Conservation (phyloP, 1,140 invertebrate genomes). For the Uloborus diversus region DNA sequence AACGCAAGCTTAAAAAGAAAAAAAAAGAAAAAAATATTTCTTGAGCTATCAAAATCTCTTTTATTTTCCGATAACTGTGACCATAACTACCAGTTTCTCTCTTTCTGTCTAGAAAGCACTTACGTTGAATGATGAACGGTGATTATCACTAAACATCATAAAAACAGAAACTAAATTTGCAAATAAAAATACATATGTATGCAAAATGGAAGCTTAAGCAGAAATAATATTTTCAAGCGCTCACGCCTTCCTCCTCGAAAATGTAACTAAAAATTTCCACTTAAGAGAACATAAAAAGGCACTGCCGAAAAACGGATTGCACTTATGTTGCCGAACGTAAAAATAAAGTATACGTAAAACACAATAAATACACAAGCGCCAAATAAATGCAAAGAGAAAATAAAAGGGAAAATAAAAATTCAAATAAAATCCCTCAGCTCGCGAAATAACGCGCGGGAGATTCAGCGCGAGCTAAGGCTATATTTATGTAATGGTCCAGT, state of each 20-base stretch:
- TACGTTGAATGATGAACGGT: conserved; percentile 33
- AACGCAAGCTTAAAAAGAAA: too few relatives aligned
- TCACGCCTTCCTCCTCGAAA: neutral
- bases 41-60: too few relatives aligned
- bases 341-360: conserved; percentile 17
- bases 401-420: conserved; percentile 34
- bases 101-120: conserved; percentile 14
- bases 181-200: conserved; percentile 10
- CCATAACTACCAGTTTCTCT: too few relatives aligned
- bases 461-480: conserved; percentile 38
- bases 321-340: neutral
- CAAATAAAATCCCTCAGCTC: conserved; percentile 39
- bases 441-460: conserved; percentile 13
- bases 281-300: conserved; percentile 47
- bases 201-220: neutral
- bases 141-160: conserved; percentile 49
- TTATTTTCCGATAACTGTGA: too few relatives aligned
- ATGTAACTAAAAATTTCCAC: conserved; percentile 26
- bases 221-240: neutral
- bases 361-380: conserved; percentile 18
- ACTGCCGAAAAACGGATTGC: conserved; percentile 50
- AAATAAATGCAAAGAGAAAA: conserved; percentile 40
- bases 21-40: too few relatives aligned
- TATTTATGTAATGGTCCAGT: conserved; percentile 56
- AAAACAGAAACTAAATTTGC: neutral